A percentile compares a stretch with the other conserved stretches of the same genome.
Conservation (phyloP, 2,888 invertebrate genomes). For the Monopis laevigella region DNA sequence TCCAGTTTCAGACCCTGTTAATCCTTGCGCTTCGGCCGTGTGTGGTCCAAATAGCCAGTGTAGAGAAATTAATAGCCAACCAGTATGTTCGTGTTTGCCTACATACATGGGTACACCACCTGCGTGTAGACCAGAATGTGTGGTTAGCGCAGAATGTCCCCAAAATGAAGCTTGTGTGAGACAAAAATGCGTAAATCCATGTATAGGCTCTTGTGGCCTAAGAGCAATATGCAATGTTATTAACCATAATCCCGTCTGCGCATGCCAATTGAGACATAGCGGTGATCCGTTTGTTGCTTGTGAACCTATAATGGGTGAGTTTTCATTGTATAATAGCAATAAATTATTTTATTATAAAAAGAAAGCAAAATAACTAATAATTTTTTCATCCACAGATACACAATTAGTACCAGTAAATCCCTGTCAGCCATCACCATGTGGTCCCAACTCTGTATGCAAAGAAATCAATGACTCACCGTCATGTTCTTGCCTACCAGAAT, state of each 20-base stretch:
- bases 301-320: slow-evolving; percentile 35
- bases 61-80: slow-evolving; percentile 68
- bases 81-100: slow-evolving; percentile 78
- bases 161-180: slow-evolving; percentile 75
- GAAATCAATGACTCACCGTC: slow-evolving; percentile 74
- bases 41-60: slow-evolving; percentile 80
- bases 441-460: slow-evolving; percentile 79
- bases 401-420: slow-evolving; percentile 65
- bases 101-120: slow-evolving; percentile 77
- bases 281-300: slow-evolving; percentile 74
- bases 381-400: slow-evolving; percentile 23
- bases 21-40: slow-evolving; percentile 76
- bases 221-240: slow-evolving; percentile 72
- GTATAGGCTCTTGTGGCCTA: slow-evolving; percentile 74
- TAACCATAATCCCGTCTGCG: slow-evolving; percentile 80
- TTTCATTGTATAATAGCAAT: slow-evolving; percentile 17
- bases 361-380: too few species aligned
- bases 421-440: slow-evolving; percentile 83
- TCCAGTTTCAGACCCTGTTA: slow-evolving; percentile 34
- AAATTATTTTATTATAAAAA: too few species aligned
- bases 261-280: slow-evolving; percentile 71
- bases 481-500: slow-evolving; percentile 77
- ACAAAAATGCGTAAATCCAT: slow-evolving; percentile 78
- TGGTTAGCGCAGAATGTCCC: slow-evolving; percentile 75
- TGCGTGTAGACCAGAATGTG: slow-evolving; percentile 78